Conservation (phyloP, 37 sponge, comb jelly and placozoan species). For the Corticium candelabrum region DNA sequence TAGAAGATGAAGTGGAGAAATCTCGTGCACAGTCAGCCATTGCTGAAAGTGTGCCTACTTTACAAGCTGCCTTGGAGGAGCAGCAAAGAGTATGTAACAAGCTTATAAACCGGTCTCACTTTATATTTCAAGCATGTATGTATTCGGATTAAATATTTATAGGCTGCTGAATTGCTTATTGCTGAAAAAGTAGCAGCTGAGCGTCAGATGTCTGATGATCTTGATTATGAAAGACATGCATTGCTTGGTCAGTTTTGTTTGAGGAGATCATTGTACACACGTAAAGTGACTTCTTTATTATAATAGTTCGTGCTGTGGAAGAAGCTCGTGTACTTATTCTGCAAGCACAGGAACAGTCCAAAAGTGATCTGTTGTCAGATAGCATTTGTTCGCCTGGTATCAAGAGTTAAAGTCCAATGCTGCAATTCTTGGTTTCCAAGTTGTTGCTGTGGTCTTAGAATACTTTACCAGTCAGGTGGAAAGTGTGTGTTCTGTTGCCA, state of each 20-base stretch:
- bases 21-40: too few species aligned
- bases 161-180: background rate
- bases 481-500: too few species aligned
- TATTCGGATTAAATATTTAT: background rate
- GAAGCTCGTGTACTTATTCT: background rate
- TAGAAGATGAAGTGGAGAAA: too few species aligned
- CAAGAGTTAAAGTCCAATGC: too few species aligned
- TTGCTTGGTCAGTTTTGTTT: background rate
- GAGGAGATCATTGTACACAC: background rate
- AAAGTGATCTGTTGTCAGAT: too few species aligned
- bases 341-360: background rate
- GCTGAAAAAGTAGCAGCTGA: background rate
- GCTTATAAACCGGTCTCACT: too few species aligned
- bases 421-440: too few species aligned
- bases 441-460: too few species aligned
- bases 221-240: background rate
- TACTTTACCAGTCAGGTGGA: too few species aligned
- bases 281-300: background rate
- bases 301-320: background rate
- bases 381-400: too few species aligned
- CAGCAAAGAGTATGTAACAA: constrained; percentile 1
- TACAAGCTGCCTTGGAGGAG: constrained; percentile 11
- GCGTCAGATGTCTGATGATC: background rate
- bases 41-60: background rate
- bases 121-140: background rate